Evolutionary conservation across 1,140 invertebrate genomes (phyloP).

Genomic region (Watersipora subatra): DNA sequence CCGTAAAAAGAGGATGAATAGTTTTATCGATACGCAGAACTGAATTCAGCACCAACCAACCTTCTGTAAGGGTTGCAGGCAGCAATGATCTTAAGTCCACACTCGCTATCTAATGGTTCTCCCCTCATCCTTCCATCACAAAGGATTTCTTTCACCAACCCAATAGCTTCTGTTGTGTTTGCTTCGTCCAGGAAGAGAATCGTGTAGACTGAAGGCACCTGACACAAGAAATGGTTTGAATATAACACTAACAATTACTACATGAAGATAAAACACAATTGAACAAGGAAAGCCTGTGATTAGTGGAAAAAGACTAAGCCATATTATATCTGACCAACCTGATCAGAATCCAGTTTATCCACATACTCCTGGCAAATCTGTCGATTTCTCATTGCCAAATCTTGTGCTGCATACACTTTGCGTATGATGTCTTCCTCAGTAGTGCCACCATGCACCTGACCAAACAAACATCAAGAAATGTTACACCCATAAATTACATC

Average conservation of each 20-base stretch:
- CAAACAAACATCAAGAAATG: background rate
- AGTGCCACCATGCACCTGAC: conserved; percentile 19
- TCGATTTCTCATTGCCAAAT: conserved; percentile 9
- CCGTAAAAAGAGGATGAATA: too few species aligned
- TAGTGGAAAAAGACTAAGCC: too few species aligned
- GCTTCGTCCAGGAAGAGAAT: conserved; percentile 38
- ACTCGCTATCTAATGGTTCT: conserved; percentile 11
- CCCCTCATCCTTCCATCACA: conserved; percentile 19
- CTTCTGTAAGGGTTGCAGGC: conserved; percentile 35
- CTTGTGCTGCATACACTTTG: conserved; percentile 10
- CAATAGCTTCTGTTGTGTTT: conserved; percentile 34
- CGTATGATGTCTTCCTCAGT: conserved; percentile 11
- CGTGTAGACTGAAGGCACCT: conserved; percentile 19
- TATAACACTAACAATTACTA: too few species aligned
- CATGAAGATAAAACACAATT: too few species aligned
- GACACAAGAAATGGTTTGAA: too few species aligned
- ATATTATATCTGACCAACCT: too few species aligned
- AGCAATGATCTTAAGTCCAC: conserved; percentile 27
- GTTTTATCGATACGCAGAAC: too few species aligned
- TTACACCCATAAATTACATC: too few species aligned
- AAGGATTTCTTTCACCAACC: conserved; percentile 33
- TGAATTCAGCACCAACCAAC: conserved; percentile 19
- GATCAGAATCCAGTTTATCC: background rate
- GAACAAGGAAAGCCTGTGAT: too few species aligned
- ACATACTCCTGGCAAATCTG: background rate